Evolutionary conservation across 2,797 vertebrate species (phyloP), one percentile per base, ranked within the genome.

Genomic region (Chaetophractus vellerosus): DNA sequence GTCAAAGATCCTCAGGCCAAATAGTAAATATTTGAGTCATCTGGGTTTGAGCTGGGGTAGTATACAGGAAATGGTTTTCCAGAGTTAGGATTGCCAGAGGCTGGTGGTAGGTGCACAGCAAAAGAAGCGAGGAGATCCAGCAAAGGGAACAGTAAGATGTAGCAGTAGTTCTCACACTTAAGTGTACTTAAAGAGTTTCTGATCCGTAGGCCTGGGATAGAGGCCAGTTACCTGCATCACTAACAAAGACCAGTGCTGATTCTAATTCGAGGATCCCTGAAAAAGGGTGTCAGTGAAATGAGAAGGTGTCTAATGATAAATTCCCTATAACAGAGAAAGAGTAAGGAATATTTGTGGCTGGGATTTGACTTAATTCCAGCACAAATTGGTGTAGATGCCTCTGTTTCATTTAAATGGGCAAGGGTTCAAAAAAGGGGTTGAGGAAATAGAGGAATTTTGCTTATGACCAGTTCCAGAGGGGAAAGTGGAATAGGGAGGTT

Each of bases 391-490:
- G 28, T 64, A n/a, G 38, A 36, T 74, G 64, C 28, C 16, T 10
- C 57, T 79, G 31, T 80, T 26, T 7, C 57, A 72, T 48, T 36
- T 26, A 90, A 94, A 78, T 33, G 48, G 48, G 64, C 36, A 21
- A 64, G 79, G 24, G 18, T 90, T 94, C 45, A 80, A 36, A 94
- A 64, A 45, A 80, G 45, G 64, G 52, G 33, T 72, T 85, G 36
- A 86, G 9, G 45, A 6, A 84, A 36, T 72, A 69, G 45, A 76
- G 45, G 19, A 52, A 55, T 85, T 72, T 90, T 71, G 41, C 64
- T 90, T 72, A 72, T 15, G 4, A 88, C 36, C n/a, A 71, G 11
- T 88, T 72, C 45, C 33, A 88, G 72, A 82, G 16, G 18, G 23
- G 48, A 59, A 18, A 82, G 59, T 24, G 26, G 24, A 74, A 57